Evolutionary conservation across 1,140 invertebrate species (phyloP).

Genomic region (Apis dorsata): DNA sequence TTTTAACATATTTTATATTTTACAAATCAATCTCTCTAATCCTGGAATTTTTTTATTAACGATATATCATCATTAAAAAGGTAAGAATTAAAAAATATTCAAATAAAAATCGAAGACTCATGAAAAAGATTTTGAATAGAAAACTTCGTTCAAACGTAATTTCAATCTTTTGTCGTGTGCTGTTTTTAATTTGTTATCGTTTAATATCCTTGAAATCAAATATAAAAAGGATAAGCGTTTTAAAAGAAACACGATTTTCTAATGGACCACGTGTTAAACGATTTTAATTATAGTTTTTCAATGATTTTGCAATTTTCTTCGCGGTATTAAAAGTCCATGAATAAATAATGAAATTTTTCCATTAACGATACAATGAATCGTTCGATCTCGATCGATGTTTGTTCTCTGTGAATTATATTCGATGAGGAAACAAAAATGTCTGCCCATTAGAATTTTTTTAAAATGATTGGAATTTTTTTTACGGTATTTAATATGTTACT

Average conservation of each 20-base stretch:
- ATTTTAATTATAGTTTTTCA: slow-evolving; percentile 23
- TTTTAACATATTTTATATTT: no score
- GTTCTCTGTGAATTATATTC: not conserved
- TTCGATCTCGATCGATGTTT: slow-evolving; percentile 13
- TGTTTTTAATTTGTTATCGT: not conserved
- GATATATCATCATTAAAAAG: not conserved
- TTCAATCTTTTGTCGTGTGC: not conserved
- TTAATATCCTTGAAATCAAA: not conserved
- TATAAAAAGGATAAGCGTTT: not conserved
- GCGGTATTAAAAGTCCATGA: not conserved
- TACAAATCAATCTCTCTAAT: no score
- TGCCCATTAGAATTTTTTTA: no score
- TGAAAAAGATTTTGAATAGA: not conserved
- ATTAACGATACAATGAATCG: slow-evolving; percentile 11
- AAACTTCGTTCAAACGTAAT: not conserved
- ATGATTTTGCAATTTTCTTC: slow-evolving; percentile 8
- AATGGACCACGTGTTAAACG: not conserved
- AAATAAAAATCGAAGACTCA: not conserved
- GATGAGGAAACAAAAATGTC: not conserved
- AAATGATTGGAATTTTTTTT: not conserved
- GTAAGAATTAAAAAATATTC: not conserved
- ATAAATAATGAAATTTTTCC: slow-evolving; percentile 3
- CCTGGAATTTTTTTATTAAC: not conserved
- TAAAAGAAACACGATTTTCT: slow-evolving; percentile 3
- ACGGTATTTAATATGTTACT: not conserved